phyloP scores from a whole-genome alignment of 2,113 vertebrate genomes.

The Isurus oxyrinchus region DNA sequence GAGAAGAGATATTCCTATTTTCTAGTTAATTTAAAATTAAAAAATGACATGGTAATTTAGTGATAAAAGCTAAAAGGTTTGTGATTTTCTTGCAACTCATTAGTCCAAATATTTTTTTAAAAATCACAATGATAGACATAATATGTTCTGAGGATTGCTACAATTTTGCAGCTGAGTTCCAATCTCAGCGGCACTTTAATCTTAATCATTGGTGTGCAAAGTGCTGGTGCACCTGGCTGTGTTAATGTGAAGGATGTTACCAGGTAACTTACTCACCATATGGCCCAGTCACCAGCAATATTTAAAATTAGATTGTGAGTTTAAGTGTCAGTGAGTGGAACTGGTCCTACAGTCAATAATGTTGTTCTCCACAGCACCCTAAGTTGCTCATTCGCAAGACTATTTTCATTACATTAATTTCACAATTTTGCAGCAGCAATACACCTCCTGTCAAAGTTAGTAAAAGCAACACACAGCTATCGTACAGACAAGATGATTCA shows the following conservation, averaged over 20 bases:
- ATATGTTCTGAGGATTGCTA: not conserved
- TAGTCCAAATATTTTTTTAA: not conserved
- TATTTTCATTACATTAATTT: not conserved
- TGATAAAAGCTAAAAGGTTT: not conserved
- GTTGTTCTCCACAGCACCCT: not conserved
- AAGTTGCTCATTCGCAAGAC: not conserved
- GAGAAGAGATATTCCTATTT: not conserved
- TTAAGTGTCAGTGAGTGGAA: not conserved
- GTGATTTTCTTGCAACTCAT: not conserved
- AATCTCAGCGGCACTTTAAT: not conserved
- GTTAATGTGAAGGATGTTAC: not conserved
- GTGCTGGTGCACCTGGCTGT: not conserved
- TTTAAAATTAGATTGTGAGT: not conserved
- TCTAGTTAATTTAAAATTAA: not conserved
- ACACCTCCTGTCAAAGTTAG: not conserved
- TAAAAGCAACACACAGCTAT: not conserved
- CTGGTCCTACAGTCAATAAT: not conserved
- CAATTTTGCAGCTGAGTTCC: not conserved
- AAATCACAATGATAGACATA: not conserved
- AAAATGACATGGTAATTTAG: not conserved
- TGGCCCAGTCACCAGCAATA: not conserved
- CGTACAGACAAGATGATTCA: not conserved
- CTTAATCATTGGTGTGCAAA: not conserved
- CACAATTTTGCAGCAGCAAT: no score
- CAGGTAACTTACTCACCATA: not conserved